Evolutionary conservation across 2,888 invertebrate species (phyloP), one percentile per base, ranked within the genome.

Genomic region (Sarcophaga carnaria): DNA sequence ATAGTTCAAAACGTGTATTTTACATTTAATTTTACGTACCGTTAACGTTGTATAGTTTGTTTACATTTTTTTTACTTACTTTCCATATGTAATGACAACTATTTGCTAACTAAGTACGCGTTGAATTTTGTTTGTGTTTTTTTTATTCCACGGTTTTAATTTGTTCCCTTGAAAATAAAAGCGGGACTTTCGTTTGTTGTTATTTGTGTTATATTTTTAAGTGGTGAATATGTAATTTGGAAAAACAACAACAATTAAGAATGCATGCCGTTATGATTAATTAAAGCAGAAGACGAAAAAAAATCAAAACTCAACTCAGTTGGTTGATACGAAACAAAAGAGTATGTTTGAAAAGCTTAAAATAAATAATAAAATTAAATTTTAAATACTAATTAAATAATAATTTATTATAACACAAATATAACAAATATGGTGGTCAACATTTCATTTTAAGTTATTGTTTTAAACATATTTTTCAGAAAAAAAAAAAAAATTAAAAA

Each of bases 1-100:
- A 77, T 54, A 54, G 54, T 54, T 54, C 10, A 54, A 54, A 82
- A 54, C 37, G 54, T 78, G 76, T 82, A 1, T 45, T 63, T 64
- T 83, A 72, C 76, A 37, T 37, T 37, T 37, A 37, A 37, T 54
- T 12, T 54, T 54, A 54, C 47, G 20, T 20, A 67, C 25, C 17
- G 27, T 25, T 66, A 20, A 17, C 64, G 25, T 25, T 12, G 25
- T 20, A 27, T 14, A 4, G 25, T 64, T 64, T 27, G 64, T 64
- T 64, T 25, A 27, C 27, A 12, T 25, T 37, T 37, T 27, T 37
- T 37, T 37, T 37, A 37, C 37, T 37, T 37, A 37, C 0, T 37
- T 37, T 37, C 12, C 27, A 27, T 64, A 64, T 27, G 63, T 63
- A 27, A 22, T 14, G 25, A 12, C 25, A 22, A 14, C 11, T 63